Conservation (phyloP, 1,140 invertebrate species). For the Drosophila tsacasi region DNA sequence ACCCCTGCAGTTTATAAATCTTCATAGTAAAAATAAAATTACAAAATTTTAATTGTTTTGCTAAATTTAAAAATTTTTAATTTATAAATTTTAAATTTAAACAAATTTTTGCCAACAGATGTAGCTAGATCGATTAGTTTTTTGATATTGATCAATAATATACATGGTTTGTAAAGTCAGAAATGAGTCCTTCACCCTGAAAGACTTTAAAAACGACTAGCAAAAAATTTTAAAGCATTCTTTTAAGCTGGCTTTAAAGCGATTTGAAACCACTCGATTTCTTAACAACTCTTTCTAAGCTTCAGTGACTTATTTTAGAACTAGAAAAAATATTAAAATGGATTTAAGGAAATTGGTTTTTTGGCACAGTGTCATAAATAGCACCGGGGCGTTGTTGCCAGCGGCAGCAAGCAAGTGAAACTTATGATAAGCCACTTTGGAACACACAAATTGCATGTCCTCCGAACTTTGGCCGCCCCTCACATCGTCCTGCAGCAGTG, state of each 20-base stretch:
- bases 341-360: constrained; percentile 21
- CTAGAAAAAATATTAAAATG: background rate
- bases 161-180: too few species aligned
- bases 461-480: constrained; percentile 17
- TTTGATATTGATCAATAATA: too few species aligned
- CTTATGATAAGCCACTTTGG: constrained; percentile 46
- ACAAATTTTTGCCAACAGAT: too few species aligned
- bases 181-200: too few species aligned
- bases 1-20: too few species aligned
- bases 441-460: constrained; percentile 46
- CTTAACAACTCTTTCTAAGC: background rate
- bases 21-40: too few species aligned
- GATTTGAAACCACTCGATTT: background rate
- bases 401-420: constrained; percentile 2
- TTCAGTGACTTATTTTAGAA: background rate
- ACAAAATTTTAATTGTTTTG: too few species aligned
- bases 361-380: constrained; percentile 14
- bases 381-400: background rate
- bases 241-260: background rate
- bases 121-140: too few species aligned
- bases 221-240: background rate
- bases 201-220: background rate
- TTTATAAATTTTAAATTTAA: too few species aligned
- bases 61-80: too few species aligned
- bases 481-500: constrained; percentile 13